Evolutionary conservation across 2,888 invertebrate species (phyloP), one percentile per base, ranked within the genome.

Genomic region (Andrena chrysosceles): DNA sequence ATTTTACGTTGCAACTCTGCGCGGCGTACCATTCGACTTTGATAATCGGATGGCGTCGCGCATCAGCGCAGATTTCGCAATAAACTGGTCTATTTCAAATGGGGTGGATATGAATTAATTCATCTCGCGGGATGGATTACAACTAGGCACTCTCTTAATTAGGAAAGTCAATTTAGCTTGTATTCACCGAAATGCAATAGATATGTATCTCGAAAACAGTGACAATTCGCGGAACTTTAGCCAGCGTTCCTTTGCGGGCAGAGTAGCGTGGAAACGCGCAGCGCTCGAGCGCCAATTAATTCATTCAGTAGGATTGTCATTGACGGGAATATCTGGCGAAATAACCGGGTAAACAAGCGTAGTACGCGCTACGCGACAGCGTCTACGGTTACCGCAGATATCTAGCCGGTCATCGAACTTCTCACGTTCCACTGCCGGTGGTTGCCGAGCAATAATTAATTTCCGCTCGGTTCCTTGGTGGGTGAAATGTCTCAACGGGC

Each of bases 401-500:
- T 31, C 52, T 13, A 56, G 59, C 60, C 70, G 77, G 74, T 84
- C 78, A 68, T 77, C 69, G 60, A 78, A 77, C 73, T 78, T 64
- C 72, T 71, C 74, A 29, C 66, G 70, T 64, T 64, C 42, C 35
- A 33, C 54, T 20, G 60, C 5, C 71, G 52, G n/a, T 13, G 73
- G 31, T 68, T 63, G 35, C 75, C 59, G 54, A 49, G 49, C 74
- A 54, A 77, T 82, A 88, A 86, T 87, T 88, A 86, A 88, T 86
- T 86, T 83, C 79, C 86, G 66, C 29, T 59, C 31, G 75, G 35
- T 77, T 76, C 54, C 83, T 80, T 31, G 48, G 80, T 71, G 73
- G 72, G 72, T 79, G 78, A 72, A 79, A 76, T 13, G 74, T 71
- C 77, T 74, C 77, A 23, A 31, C 52, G 72, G 72, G 81, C 35